A percentile compares a stretch with the other conserved stretches of the same genome.
These are phyloP conservation scores for Chamaea fasciata DNA, from an alignment of 2,113 vertebrate species.

Conservation along the genomic window DNA sequence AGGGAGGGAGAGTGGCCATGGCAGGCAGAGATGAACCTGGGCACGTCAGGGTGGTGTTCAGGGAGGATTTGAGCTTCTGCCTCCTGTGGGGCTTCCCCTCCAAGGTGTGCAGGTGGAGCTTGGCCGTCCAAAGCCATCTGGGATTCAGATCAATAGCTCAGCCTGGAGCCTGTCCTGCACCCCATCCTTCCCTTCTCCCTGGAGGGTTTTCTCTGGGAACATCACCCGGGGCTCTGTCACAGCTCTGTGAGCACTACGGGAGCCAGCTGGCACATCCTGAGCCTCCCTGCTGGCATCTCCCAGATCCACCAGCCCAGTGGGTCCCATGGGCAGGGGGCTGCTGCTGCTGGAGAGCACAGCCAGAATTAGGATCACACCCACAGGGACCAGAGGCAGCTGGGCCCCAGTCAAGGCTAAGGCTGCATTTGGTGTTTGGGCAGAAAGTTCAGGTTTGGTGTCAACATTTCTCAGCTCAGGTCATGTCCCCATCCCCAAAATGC, in stretches of 20 bases:
- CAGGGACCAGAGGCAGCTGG: not conserved
- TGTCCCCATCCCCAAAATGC: not conserved
- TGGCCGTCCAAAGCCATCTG: not conserved
- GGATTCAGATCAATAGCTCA: not conserved
- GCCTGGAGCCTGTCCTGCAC: not conserved
- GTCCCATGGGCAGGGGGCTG: not conserved
- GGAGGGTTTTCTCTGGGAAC: not conserved
- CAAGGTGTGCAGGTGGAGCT: not conserved
- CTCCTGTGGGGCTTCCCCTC: not conserved
- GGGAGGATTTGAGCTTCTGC: not conserved
- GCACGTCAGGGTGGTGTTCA: not conserved
- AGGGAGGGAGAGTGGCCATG: not conserved
- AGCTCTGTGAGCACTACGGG: fast-evolving
- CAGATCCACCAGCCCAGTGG: not conserved
- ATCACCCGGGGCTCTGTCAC: not conserved
- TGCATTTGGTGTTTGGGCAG: not conserved
- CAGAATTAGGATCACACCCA: not conserved
- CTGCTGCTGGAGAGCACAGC: not conserved
- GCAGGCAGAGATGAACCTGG: not conserved
- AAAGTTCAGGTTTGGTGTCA: not conserved
- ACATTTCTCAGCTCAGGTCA: not conserved
- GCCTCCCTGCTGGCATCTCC: not conserved
- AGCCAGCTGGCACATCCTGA: not conserved
- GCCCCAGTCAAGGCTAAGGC: not conserved
- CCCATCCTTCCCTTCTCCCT: not conserved